Evolutionary conservation across 2,113 vertebrate genomes (phyloP).

Genomic region (Fulica atra): DNA sequence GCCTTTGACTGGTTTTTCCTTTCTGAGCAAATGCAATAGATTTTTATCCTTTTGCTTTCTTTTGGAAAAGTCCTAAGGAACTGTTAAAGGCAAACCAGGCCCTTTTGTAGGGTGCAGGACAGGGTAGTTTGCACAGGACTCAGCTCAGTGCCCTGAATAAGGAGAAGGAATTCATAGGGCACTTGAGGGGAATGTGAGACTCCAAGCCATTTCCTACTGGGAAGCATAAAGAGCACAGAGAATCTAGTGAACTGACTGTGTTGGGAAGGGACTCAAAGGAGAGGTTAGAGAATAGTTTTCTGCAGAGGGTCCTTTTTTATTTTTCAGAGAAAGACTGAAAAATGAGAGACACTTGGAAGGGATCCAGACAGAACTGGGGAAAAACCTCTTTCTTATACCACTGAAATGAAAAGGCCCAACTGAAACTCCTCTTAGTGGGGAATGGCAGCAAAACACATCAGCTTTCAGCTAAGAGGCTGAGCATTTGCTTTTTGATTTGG

Average conservation of each 20-base stretch:
- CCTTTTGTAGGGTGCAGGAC: background rate
- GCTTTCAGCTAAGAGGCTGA: background rate
- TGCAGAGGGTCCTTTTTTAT: background rate
- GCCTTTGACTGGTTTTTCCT: background rate
- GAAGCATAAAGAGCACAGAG: conserved; percentile 19
- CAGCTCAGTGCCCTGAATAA: background rate
- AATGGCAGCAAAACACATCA: background rate
- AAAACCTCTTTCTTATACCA: background rate
- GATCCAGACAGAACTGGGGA: conserved; percentile 6
- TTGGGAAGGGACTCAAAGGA: conserved; percentile 7
- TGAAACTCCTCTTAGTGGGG: background rate
- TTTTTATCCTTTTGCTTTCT: background rate
- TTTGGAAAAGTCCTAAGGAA: background rate
- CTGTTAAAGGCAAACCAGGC: background rate
- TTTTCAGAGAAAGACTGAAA: conserved; percentile 12
- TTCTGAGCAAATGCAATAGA: background rate
- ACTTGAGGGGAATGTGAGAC: background rate
- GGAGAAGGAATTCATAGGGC: background rate
- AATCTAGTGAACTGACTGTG: background rate
- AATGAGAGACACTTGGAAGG: conserved; percentile 21
- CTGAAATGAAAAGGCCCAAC: background rate
- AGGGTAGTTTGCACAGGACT: background rate
- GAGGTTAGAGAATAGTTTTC: conserved; percentile 1
- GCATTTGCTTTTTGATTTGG: background rate
- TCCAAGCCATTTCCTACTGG: background rate